Evolutionary conservation across 2,797 vertebrate genomes (phyloP).

Genomic region (Podargus strigoides): DNA sequence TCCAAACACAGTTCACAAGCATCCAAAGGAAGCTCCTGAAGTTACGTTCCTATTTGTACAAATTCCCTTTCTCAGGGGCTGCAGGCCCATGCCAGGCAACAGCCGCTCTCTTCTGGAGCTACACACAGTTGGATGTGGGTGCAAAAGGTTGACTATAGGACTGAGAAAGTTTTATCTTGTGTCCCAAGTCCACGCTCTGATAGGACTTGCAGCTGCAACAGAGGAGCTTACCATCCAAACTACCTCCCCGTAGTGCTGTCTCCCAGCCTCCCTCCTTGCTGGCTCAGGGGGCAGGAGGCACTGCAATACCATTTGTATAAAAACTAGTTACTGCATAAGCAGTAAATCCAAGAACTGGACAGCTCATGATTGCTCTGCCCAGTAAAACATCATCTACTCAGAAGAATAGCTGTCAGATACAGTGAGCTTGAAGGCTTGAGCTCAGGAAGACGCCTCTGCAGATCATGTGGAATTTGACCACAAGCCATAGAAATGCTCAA

Average conservation of each 20-base stretch:
- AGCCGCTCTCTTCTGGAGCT: neutral
- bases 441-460: neutral
- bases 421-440: neutral
- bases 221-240: neutral
- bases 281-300: neutral
- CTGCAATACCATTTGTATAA: fast-evolving
- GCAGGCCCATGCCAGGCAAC: neutral
- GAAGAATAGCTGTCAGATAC: neutral
- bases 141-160: neutral
- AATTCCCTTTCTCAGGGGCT: neutral
- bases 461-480: neutral
- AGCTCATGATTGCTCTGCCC: neutral
- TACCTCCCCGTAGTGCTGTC: fast-evolving
- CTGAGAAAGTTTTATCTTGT: neutral
- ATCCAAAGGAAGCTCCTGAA: neutral
- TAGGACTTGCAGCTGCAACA: neutral
- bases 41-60: neutral
- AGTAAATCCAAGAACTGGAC: neutral
- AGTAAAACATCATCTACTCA: neutral
- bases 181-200: fast-evolving
- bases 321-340: neutral
- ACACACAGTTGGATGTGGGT: neutral
- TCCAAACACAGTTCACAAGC: neutral
- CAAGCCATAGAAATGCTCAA: neutral
- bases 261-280: neutral